A percentile compares a stretch with the other conserved stretches of the same genome.
Evolutionary conservation across 2,888 invertebrate genomes (phyloP).

Genomic region (Lordiphosa fenestrarum): DNA sequence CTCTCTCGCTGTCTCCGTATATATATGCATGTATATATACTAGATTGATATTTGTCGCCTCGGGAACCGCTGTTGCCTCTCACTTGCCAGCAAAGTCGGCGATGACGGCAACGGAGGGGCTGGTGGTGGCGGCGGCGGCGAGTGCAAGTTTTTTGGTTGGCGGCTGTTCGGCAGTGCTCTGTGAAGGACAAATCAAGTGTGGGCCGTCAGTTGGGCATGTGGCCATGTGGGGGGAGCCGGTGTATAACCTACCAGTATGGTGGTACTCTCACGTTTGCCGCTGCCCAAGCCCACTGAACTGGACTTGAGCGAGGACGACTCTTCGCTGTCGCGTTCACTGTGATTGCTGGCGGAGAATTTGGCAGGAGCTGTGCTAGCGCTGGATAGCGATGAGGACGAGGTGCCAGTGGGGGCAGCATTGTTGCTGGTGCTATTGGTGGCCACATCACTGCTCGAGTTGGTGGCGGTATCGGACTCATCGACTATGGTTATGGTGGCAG

Average conservation of each 20-base stretch:
- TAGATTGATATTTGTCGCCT: conserved; percentile 13
- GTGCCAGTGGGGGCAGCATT: conserved; percentile 19
- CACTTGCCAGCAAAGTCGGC: conserved; percentile 49
- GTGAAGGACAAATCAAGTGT: background rate
- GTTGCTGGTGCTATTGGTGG: conserved; percentile 32
- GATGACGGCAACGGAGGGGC: conserved; percentile 14
- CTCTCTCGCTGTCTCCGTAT: background rate
- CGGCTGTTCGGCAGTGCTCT: conserved; percentile 51
- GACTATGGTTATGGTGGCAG: conserved; percentile 71
- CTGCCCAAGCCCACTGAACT: conserved; percentile 6
- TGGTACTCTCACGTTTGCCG: conserved; percentile 30
- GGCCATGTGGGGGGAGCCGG: no score
- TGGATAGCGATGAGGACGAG: conserved; percentile 22
- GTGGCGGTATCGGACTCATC: conserved; percentile 79
- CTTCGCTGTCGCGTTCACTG: conserved; percentile 41
- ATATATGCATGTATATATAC: conserved; percentile 11
- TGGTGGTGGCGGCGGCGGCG: background rate
- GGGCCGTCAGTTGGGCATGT: accelerated
- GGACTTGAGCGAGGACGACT: conserved; percentile 32
- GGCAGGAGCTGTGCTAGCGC: conserved; percentile 23
- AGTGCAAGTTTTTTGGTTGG: conserved; percentile 55
- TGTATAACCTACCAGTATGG: conserved; percentile 16
- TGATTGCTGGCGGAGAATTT: conserved; percentile 34
- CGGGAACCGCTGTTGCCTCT: conserved; percentile 10
- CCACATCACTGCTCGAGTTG: conserved; percentile 48